A percentile compares a stretch with the other conserved stretches of the same genome.
These are phyloP conservation scores for Melanerpes aurifrons DNA, from an alignment of 2,113 vertebrate species.

Conservation along the genomic window DNA sequence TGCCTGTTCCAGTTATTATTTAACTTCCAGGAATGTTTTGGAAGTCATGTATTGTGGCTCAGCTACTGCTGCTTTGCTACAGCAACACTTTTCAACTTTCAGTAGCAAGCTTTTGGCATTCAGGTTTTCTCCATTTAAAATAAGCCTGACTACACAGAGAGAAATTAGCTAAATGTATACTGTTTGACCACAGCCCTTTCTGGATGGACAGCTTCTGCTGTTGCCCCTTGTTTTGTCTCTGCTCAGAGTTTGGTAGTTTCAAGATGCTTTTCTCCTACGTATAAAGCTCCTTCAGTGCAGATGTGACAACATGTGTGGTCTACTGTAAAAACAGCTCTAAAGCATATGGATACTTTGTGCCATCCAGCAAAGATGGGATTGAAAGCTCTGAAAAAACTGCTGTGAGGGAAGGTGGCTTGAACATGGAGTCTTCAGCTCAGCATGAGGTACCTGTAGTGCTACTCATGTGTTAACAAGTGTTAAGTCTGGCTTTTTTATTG, in stretches of 20 bases:
- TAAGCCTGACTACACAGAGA: not conserved
- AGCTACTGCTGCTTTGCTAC: not conserved
- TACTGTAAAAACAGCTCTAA: not conserved
- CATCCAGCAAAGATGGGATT: not conserved
- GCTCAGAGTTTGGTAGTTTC: not conserved
- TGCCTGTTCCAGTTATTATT: conserved; percentile 62
- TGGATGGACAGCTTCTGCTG: not conserved
- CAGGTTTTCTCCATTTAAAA: not conserved
- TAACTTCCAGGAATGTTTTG: conserved; percentile 63
- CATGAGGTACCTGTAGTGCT: not conserved
- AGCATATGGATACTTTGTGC: not conserved
- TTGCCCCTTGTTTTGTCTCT: not conserved
- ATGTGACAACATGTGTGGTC: not conserved
- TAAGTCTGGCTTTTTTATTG: conserved; percentile 29
- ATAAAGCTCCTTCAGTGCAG: not conserved
- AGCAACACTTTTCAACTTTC: not conserved
- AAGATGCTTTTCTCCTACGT: not conserved
- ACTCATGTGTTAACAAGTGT: conserved; percentile 34
- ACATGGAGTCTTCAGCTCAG: not conserved
- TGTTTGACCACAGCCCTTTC: not conserved
- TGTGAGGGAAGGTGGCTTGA: not conserved
- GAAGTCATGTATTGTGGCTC: conserved; percentile 17
- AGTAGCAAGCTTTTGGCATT: conserved; percentile 27
- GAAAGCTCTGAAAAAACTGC: not conserved
- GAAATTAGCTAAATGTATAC: not conserved